Evolutionary conservation across 2,797 vertebrate genomes (phyloP), one percentile per base, ranked within the genome.

Genomic region (Sebastes nivosus): DNA sequence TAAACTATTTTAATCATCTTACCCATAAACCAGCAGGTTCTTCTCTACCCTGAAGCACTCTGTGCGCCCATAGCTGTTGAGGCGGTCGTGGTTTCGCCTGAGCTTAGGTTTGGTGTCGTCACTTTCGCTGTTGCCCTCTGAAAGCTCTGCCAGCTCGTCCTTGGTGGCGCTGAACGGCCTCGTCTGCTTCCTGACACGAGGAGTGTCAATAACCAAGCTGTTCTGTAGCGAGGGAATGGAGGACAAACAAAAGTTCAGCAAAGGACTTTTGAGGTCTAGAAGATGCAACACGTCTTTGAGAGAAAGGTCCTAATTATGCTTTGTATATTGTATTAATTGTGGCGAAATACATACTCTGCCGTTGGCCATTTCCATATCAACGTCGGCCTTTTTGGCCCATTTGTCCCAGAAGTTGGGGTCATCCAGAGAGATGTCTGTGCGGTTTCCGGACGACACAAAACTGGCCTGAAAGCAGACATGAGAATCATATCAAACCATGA

Each of bases 321-420:
- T 13, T 55, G 22, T 7, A 16, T 42, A 57, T 12, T 67, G 22
- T n/a, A 34, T 63, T 20, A 36, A 55, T 5, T 57, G 16, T 8
- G 18, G 29, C 8, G 57, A 2, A 38, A 64, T 81, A 97, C 98
- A 96, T 96, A 99, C 99, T 97, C 98, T 97, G 83, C 97, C 97
- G 72, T 97, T 99, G 89, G 97, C 95, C 63, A 97, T 96, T 3
- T 99, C 98, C 73, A 98, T 92, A 89, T 99, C 98, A 77, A 99
- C 97, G 95, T 99, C 98, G 67, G 98, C 98, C 86, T 99, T 98
- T 95, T 99, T 98, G 54, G 98, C 98, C 98, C 98, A 99, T 92
- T 99, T 99, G 91, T 99, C 98, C 98, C 98, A 99, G 95, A 99
- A 99, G 94, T 99, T 99, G 11, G 98, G 98, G 94, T 99, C 98